A percentile compares a stretch with the other conserved stretches of the same genome.
These are phyloP conservation scores for Gallinago undulata DNA, from an alignment of 2,113 vertebrate genomes.

Conservation along the genomic window DNA sequence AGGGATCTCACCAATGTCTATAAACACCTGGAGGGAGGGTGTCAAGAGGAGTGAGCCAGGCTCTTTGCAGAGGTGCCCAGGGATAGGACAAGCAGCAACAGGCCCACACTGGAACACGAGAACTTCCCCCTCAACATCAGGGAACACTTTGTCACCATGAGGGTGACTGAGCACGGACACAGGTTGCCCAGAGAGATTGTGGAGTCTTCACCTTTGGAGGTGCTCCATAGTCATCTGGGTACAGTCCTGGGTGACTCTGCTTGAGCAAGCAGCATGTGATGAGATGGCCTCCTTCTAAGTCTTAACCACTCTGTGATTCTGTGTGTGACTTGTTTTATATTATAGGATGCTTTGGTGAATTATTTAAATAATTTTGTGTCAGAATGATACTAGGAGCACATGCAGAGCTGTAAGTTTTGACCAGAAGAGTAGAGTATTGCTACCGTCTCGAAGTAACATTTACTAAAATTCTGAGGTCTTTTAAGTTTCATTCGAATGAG, in stretches of 20 bases:
- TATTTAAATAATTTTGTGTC: not conserved
- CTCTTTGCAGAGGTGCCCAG: too few species aligned
- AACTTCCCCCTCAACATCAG: not conserved
- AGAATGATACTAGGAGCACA: not conserved
- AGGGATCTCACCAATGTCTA: not conserved
- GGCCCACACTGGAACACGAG: not conserved
- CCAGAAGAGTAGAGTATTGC: not conserved
- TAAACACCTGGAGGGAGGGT: not conserved
- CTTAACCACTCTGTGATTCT: not conserved
- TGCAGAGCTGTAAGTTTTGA: not conserved
- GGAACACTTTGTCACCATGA: not conserved
- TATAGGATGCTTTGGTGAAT: not conserved
- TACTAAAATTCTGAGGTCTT: not conserved
- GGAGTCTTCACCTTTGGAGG: not conserved
- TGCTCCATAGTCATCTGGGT: fast-evolving
- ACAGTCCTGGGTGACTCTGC: not conserved
- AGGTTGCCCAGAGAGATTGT: not conserved
- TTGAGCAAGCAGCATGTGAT: not conserved
- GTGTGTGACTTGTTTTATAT: not conserved
- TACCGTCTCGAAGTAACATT: not conserved
- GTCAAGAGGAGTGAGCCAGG: too few species aligned
- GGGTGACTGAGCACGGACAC: not conserved
- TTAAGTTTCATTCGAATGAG: not conserved
- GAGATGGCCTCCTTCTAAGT: not conserved
- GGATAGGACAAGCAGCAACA: fast-evolving